Base-by-base conservation (phyloP, 1,140 invertebrate genomes). In the Druon quercuslanigerum region DNA sequence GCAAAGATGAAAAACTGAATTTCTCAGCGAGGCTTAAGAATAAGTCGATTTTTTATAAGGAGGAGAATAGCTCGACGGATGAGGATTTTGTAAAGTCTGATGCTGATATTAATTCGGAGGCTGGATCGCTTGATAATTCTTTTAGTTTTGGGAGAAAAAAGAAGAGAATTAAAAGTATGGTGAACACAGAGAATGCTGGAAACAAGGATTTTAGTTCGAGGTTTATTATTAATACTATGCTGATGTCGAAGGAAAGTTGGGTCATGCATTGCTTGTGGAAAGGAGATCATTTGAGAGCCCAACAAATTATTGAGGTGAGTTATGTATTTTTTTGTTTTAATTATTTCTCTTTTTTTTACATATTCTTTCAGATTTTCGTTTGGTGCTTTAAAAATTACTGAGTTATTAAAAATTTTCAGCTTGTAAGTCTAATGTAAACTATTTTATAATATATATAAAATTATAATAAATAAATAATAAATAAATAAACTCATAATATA, bases 251-350 rank as follows among this genome's bases (percentile, higher is more conserved):
- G 54, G 86, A 89, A 72, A 89, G 83, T 46, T 75, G 90, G 14
- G 78, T 89, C 19, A 73, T 90, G 13, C 85, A 86, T 51, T 91
- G 88, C 72, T 79, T 91, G 11, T 89, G 89, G 88, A 90, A 84
- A 74, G 78, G 77, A 17, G 82, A 90, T 81, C 86, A 86, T 74
- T 50, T n/a, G 0, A 86, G 85, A 76, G 89, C 89, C 4, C 79
- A 84, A 66, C 75, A 87, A 74, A 82, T 90, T 19, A 85, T 90
- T 54, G 74, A 90, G 86, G 89, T 90, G 85, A 81, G 16, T 57
- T 46, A 0, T 46, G 9, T 46, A 2, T 7, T 0, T 46, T 46
- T 46, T 46, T 11, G n/a, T 11, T 46, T 25, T 25, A 25, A 25
- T 25, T 25, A 40, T 40, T 9, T 11, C 7, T 46, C 7, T 46